A percentile compares a stretch with the other conserved stretches of the same genome.
phyloP scores from a whole-genome alignment of 2,888 invertebrate species.

The Xanthorhoe designata region DNA sequence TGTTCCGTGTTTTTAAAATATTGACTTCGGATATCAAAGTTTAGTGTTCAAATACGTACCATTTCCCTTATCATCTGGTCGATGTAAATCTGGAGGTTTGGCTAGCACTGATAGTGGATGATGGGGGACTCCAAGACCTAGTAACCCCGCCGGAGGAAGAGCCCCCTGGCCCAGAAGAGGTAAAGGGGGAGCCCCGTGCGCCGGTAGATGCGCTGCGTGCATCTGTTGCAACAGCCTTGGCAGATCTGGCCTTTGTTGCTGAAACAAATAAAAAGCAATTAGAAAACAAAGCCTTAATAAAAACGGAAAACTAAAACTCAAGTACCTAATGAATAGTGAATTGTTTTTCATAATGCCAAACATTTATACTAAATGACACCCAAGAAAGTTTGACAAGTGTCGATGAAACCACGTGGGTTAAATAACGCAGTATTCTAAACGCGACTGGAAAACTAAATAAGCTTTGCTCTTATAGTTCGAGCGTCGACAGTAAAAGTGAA shows the following conservation, averaged over 20 bases:
- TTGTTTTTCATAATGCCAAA: conserved; percentile 6
- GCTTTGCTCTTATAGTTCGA: conserved; percentile 59
- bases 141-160: conserved; percentile 85
- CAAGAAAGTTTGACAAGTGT: conserved; percentile 33
- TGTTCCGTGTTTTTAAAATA: conserved; percentile 12
- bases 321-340: background rate
- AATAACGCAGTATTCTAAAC: conserved; percentile 41
- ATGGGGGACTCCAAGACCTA: conserved; percentile 89
- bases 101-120: conserved; percentile 92
- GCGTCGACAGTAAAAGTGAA: conserved; percentile 78
- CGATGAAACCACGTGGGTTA: conserved; percentile 34
- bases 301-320: background rate
- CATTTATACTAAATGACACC: conserved; percentile 6
- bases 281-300: background rate
- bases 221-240: conserved; percentile 95
- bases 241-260: conserved; percentile 95
- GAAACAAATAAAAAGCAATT: conserved; percentile 54
- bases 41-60: conserved; percentile 79
- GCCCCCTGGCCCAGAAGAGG: conserved; percentile 81
- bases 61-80: conserved; percentile 91
- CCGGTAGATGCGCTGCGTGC: conserved; percentile 94
- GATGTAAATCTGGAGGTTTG: conserved; percentile 91
- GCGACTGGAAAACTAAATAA: conserved; percentile 52
- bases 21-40: conserved; percentile 2
- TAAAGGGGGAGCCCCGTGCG: conserved; percentile 90